phyloP scores from a whole-genome alignment of 2,113 vertebrate species.

The Lonchura striata region DNA sequence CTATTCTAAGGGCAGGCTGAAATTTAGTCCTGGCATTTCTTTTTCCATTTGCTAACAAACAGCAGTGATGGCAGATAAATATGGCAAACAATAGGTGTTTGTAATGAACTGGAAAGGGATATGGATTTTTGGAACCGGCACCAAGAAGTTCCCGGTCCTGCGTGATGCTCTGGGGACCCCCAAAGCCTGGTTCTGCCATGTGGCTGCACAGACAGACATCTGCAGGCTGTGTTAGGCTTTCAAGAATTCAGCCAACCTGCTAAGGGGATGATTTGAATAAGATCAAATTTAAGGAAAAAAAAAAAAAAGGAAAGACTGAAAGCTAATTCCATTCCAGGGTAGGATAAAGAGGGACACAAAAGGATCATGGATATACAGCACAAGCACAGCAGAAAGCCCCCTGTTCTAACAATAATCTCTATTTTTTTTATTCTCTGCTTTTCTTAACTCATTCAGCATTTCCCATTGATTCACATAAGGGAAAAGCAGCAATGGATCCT shows the following conservation, averaged over 20 bases:
- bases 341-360: constrained; percentile 60
- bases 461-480: neutral
- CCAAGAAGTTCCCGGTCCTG: constrained; percentile 75
- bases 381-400: neutral
- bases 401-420: neutral
- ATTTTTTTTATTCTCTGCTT: neutral
- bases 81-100: constrained; percentile 81
- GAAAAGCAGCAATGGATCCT: neutral
- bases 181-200: constrained; percentile 77
- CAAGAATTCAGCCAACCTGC: constrained; percentile 73
- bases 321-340: constrained; percentile 57
- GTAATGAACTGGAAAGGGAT: constrained; percentile 83
- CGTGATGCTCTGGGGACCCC: constrained; percentile 73
- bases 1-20: constrained; percentile 78
- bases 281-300: constrained; percentile 52
- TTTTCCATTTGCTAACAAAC: constrained; percentile 87
- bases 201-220: constrained; percentile 80
- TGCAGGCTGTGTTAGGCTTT: constrained; percentile 72
- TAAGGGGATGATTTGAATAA: constrained; percentile 80
- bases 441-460: neutral
- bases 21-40: constrained; percentile 83
- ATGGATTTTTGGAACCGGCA: constrained; percentile 78
- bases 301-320: constrained; percentile 7
- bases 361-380: constrained; percentile 9
- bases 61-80: constrained; percentile 87